phyloP scores from a whole-genome alignment of 92 coral and sea anemone genomes.

The Meandrina meandrites region DNA sequence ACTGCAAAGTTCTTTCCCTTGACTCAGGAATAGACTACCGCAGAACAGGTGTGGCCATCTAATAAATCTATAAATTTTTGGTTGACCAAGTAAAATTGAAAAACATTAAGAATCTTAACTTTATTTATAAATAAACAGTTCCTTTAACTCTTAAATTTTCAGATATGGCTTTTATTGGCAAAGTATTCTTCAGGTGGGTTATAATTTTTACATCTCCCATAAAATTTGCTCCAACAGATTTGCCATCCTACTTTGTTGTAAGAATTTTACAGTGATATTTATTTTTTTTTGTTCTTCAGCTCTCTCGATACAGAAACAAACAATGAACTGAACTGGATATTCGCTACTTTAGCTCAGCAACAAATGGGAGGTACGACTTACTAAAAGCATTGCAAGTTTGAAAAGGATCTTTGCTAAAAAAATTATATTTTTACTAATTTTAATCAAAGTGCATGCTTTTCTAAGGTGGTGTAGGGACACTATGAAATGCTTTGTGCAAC shows the following conservation, averaged over 20 bases:
- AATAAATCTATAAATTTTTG: neutral
- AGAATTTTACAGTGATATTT: neutral
- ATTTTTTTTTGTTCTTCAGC: constrained; percentile 42
- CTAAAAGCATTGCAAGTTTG: neutral
- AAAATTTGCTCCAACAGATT: neutral
- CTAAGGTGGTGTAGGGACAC: neutral
- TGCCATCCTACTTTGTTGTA: neutral
- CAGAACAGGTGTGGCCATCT: constrained; percentile 76
- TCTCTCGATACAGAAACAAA: constrained; percentile 64
- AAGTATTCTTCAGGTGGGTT: constrained; percentile 86
- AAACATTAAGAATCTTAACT: neutral
- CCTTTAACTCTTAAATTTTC: neutral
- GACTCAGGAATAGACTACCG: constrained; percentile 96
- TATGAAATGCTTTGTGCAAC: too few species aligned
- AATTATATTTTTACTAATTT: too few species aligned
- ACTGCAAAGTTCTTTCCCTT: constrained; percentile 81
- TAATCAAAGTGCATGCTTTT: neutral
- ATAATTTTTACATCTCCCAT: neutral
- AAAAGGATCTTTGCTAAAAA: neutral
- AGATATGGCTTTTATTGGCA: constrained; percentile 88
- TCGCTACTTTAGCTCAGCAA: constrained; percentile 77
- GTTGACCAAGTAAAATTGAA: neutral
- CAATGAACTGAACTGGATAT: constrained; percentile 81
- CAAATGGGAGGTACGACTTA: constrained; percentile 65
- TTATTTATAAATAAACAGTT: neutral